Percentiles rank a stretch among this genome's conserved stretches.
Evolutionary conservation across 2,113 vertebrate species (phyloP).

Genomic region (Spheniscus mendiculus): DNA sequence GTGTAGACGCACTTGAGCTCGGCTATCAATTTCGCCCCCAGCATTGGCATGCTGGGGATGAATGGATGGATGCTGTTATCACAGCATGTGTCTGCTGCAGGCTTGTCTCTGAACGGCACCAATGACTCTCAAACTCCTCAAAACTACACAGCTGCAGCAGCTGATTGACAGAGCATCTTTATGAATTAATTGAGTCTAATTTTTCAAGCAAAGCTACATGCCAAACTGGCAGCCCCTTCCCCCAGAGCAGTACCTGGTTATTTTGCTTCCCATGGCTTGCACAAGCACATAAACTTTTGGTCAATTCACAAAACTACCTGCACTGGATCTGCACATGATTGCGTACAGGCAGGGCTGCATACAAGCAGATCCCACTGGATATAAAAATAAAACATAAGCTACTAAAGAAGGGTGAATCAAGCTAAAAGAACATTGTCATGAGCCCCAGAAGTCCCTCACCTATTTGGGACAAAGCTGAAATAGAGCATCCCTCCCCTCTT

Average conservation of each 20-base stretch:
- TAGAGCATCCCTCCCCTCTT: neutral
- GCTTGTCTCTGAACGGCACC: neutral
- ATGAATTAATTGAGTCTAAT: neutral
- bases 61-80: neutral
- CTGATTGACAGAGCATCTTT: neutral
- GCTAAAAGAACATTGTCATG: neutral
- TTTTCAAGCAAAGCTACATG: neutral
- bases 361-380: neutral
- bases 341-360: neutral
- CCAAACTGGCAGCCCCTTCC: neutral
- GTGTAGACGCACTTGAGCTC: too few species aligned
- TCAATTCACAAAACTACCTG: neutral
- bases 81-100: neutral
- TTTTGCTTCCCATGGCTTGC: neutral
- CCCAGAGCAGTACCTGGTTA: neutral
- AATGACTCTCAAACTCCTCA: neutral
- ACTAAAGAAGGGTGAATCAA: neutral
- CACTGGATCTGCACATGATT: neutral
- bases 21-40: too few species aligned
- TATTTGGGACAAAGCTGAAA: neutral
- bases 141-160: neutral
- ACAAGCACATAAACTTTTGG: neutral
- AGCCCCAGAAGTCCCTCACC: neutral
- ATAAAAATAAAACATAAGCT: neutral
- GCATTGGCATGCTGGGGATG: too few species aligned